Evolutionary conservation across 2,888 invertebrate genomes (phyloP).

Genomic region (Ornithoptera priamus): DNA sequence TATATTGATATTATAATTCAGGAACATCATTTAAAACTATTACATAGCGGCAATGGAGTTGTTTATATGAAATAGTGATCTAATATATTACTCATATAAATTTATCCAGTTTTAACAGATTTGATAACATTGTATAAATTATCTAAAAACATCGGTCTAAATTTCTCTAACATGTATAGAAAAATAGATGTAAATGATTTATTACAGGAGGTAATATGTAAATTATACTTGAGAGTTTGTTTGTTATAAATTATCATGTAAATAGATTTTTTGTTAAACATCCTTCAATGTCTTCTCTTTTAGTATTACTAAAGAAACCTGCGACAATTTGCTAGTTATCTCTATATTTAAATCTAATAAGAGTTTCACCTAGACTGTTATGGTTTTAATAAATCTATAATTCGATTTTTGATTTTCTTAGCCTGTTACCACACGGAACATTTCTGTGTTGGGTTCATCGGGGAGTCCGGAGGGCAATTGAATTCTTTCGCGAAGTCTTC

Average conservation of each 20-base stretch:
- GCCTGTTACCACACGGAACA: constrained; percentile 86
- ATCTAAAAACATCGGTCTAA: not conserved
- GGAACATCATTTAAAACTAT: too few relatives aligned
- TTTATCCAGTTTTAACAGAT: too few relatives aligned
- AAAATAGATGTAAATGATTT: not conserved
- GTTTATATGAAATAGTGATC: too few relatives aligned
- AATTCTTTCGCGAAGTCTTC: constrained; percentile 87
- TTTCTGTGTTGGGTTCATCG: constrained; percentile 89
- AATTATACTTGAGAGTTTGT: not conserved
- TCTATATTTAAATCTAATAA: not conserved
- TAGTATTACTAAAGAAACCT: too few relatives aligned
- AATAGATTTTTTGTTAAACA: not conserved
- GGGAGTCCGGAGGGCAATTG: constrained; percentile 84
- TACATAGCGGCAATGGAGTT: too few relatives aligned
- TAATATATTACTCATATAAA: too few relatives aligned
- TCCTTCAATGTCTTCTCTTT: too few relatives aligned
- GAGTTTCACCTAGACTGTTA: not conserved
- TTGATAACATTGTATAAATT: too few relatives aligned
- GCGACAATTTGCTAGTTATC: not conserved
- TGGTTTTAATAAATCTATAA: not conserved
- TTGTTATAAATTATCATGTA: not conserved
- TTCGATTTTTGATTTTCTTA: not conserved
- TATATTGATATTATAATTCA: too few relatives aligned
- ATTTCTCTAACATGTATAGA: not conserved
- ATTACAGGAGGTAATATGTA: not conserved